Base-by-base conservation (phyloP, 1,140 invertebrate genomes). In the Anastrepha ludens region DNA sequence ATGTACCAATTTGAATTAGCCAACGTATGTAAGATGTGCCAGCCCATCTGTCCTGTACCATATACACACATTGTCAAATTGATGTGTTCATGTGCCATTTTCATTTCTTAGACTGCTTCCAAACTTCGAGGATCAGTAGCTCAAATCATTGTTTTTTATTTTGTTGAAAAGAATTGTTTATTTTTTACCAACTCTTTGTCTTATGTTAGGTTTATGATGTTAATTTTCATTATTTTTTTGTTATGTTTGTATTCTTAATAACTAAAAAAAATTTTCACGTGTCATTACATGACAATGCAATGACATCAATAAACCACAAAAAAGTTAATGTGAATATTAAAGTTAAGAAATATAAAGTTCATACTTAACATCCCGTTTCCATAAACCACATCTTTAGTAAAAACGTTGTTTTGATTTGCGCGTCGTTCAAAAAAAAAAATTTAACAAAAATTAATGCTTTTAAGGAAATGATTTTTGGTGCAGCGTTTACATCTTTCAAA, bases 71-170 rank as follows among this genome's bases (percentile, higher is more conserved):
- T 55, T 44, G 41, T 74, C 11, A 74, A 74, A 29, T 29, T 29
- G 0, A 29, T 29, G 0, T 29, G 29, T 74, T 74, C 39, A 29
- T 74, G 39, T 74, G 41, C n/a, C 74, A 3, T 55, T 55, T 41
- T 29, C 15, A 62, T 29, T 41, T 59, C 29, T 81, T 55, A 65
- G 65, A 87, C 59, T 88, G 88, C 90, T 90, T 90, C 90, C 90
- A 90, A 91, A 89, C 90, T 90, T 90, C 86, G 88, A 89, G 87
- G 89, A 91, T 88, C 88, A 91, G 90, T 67, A 89, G 88, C 87
- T 88, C 87, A 88, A 89, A 89, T 89, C 59, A 89, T 89, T 89
- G 87, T 62, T 81, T 60, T 55, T 86, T 87, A 62, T 92, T 90
- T 92, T 87, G 90, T 90, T 87, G 88, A 89, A 91, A 86, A 67